A percentile compares a stretch with the other conserved stretches of the same genome.
These are phyloP conservation scores for Lasioglossum marginatum DNA, from an alignment of 2,888 invertebrate genomes.

Conservation along the genomic window DNA sequence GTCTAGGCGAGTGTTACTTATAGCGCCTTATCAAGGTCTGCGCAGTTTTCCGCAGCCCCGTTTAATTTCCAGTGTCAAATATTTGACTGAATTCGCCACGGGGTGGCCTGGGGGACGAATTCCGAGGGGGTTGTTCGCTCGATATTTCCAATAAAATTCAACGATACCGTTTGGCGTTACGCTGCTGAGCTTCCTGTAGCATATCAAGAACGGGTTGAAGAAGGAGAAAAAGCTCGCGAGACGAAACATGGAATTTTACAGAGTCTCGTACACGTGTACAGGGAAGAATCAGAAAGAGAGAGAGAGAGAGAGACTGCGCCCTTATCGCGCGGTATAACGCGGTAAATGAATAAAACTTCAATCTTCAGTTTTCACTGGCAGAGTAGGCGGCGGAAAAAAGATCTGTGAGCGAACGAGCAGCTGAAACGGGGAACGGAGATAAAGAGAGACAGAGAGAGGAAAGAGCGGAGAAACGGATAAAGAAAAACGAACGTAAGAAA, in stretches of 20 bases:
- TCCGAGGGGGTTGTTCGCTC: background rate
- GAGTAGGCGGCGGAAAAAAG: slow-evolving; percentile 16
- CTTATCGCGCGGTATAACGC: slow-evolving; percentile 20
- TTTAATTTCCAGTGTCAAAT: slow-evolving; percentile 10
- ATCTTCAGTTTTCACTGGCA: slow-evolving; percentile 51
- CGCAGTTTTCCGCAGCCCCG: background rate
- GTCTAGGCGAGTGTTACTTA: background rate
- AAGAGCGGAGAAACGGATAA: background rate
- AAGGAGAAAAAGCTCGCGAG: background rate
- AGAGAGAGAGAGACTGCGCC: background rate
- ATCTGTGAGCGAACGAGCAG: background rate
- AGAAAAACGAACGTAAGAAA: slow-evolving; percentile 30
- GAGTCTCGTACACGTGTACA: background rate
- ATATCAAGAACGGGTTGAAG: slow-evolving; percentile 7
- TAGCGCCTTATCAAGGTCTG: background rate
- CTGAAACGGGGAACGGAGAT: background rate
- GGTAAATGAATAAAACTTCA: slow-evolving; percentile 69
- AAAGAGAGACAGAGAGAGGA: background rate
- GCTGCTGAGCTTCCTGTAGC: background rate
- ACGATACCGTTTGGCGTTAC: background rate
- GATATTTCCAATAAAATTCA: slow-evolving; percentile 9
- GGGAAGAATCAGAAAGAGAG: background rate
- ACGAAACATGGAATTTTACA: slow-evolving; percentile 17
- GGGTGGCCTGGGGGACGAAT: background rate
- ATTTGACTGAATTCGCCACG: background rate